These are phyloP conservation scores for Ochropleura plecta DNA, from an alignment of 2,888 invertebrate genomes.

Conservation along the genomic window DNA sequence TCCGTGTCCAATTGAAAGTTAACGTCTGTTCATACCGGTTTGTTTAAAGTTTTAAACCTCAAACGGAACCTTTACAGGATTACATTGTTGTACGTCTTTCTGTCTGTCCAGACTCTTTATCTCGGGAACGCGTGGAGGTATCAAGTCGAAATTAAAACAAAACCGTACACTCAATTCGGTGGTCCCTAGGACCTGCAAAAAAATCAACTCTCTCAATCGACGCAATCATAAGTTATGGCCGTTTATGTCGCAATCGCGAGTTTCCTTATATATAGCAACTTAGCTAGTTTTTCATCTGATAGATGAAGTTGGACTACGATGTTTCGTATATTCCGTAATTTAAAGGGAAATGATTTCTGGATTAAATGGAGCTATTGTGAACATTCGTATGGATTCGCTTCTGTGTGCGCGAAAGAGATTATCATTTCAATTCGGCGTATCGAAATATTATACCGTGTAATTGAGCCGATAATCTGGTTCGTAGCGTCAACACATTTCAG, in stretches of 20 bases:
- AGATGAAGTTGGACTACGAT: background rate
- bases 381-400: slow-evolving; percentile 26
- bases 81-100: too few relatives aligned
- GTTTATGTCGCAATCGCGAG: too few relatives aligned
- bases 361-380: slow-evolving; percentile 13
- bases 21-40: slow-evolving; percentile 15
- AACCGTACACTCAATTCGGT: too few relatives aligned
- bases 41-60: too few relatives aligned
- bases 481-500: slow-evolving; percentile 3
- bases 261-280: slow-evolving; percentile 12
- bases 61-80: too few relatives aligned
- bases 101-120: too few relatives aligned
- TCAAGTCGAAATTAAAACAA: too few relatives aligned
- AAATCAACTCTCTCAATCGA: too few relatives aligned
- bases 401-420: slow-evolving; percentile 22
- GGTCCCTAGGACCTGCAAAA: too few relatives aligned
- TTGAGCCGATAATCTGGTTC: slow-evolving; percentile 32
- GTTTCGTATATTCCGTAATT: slow-evolving; percentile 1
- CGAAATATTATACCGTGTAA: slow-evolving; percentile 28
- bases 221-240: too few relatives aligned
- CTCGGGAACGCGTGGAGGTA: too few relatives aligned
- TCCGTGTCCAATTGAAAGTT: slow-evolving; percentile 40
- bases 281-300: background rate
- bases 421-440: slow-evolving; percentile 22
- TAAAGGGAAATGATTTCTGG: background rate